Conservation (phyloP, 1,140 invertebrate species). For the Nylanderia fulva region DNA sequence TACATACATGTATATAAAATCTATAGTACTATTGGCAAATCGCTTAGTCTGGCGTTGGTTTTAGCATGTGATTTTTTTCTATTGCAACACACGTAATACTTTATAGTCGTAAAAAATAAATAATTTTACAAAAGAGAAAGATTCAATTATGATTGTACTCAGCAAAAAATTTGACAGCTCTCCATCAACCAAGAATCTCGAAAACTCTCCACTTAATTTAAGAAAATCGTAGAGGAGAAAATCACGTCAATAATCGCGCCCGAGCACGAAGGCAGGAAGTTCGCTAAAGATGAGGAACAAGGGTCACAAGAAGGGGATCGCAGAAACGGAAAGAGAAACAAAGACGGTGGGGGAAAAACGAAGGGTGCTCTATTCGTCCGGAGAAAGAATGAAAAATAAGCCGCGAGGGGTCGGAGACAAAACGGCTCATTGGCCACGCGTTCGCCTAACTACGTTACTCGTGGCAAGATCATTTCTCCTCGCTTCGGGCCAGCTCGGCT, state of each 20-base stretch:
- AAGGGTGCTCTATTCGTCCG: slow-evolving; percentile 17
- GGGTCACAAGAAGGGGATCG: neutral
- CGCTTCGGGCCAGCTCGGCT: slow-evolving; percentile 62
- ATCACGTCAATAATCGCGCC: slow-evolving; percentile 48
- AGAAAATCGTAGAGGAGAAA: slow-evolving; percentile 66
- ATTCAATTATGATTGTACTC: slow-evolving; percentile 60
- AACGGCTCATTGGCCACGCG: slow-evolving; percentile 80
- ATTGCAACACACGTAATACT: neutral
- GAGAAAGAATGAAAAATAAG: slow-evolving; percentile 70
- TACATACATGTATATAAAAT: too few relatives aligned
- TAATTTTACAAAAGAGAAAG: neutral
- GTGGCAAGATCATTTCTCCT: slow-evolving; percentile 72
- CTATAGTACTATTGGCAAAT: too few relatives aligned
- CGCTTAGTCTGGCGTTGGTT: too few relatives aligned
- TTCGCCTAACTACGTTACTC: slow-evolving; percentile 79
- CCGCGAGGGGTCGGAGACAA: slow-evolving; percentile 67
- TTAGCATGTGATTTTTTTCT: neutral
- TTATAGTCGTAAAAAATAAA: neutral
- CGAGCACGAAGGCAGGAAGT: slow-evolving; percentile 36
- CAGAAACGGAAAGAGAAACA: slow-evolving; percentile 42
- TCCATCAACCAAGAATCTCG: neutral
- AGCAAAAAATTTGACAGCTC: slow-evolving; percentile 48
- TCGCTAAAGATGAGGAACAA: slow-evolving; percentile 10
- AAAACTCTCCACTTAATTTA: slow-evolving; percentile 61
- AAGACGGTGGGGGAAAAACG: neutral